Conservation (phyloP, 2,797 vertebrate species). For the Hapalemur alaotrensis region DNA sequence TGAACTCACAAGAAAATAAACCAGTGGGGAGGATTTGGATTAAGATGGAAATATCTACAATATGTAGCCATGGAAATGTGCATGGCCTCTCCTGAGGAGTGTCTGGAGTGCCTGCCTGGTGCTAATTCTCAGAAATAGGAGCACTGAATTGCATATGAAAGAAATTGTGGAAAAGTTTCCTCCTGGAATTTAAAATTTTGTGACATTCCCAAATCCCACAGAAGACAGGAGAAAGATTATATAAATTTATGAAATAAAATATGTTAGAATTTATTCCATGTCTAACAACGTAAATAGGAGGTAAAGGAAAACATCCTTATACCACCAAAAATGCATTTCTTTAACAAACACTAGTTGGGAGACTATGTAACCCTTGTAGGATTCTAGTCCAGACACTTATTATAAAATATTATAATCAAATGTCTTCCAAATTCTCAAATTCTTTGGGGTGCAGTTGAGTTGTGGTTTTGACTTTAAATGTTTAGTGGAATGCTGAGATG, state of each 20-base stretch:
- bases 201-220: background rate
- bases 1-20: background rate
- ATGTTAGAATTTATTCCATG: conserved; percentile 16
- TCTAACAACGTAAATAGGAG: conserved; percentile 14
- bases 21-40: background rate
- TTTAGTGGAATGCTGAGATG: background rate
- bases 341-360: background rate
- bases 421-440: background rate
- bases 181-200: conserved; percentile 41
- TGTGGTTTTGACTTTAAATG: background rate
- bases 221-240: conserved; percentile 15
- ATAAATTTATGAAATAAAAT: background rate
- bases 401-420: background rate
- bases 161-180: conserved; percentile 12
- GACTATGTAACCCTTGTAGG: background rate
- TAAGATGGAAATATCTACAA: background rate
- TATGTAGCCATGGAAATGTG: background rate
- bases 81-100: background rate
- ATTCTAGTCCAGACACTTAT: background rate
- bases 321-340: background rate
- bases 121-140: conserved; percentile 1
- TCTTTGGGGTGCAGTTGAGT: background rate
- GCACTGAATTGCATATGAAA: background rate
- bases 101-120: background rate
- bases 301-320: background rate